Evolutionary conservation across 2,113 vertebrate genomes (phyloP).

Genomic region (Pycnonotus jocosus): DNA sequence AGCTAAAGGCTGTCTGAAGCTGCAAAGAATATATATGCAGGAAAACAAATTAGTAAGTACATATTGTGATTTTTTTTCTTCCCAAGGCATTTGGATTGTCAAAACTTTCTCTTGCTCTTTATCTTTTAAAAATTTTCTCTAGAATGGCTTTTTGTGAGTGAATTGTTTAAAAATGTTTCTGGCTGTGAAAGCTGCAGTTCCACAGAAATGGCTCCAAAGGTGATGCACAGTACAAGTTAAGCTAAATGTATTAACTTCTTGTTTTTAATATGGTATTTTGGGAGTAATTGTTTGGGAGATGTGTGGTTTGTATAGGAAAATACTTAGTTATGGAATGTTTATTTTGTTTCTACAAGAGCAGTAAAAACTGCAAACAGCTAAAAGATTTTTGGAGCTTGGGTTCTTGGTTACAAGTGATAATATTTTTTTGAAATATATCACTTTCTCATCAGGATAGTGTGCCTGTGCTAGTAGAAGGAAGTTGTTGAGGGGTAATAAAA

Average conservation of each 20-base stretch:
- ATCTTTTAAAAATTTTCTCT: background rate
- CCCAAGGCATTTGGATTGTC: background rate
- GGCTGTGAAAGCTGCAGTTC: background rate
- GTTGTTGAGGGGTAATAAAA: background rate
- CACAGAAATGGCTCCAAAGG: background rate
- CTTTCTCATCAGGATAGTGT: background rate
- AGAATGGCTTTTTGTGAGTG: background rate
- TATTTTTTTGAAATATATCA: background rate
- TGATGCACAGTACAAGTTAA: background rate
- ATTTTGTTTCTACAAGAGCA: background rate
- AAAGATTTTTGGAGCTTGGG: background rate
- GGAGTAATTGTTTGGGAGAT: background rate
- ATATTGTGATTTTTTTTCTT: background rate
- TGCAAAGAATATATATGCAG: slow-evolving; percentile 97
- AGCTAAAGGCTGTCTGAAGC: slow-evolving; percentile 89
- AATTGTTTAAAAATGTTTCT: background rate
- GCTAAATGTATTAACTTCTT: background rate
- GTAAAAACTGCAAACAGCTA: background rate
- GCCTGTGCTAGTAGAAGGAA: background rate
- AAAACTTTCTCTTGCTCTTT: background rate
- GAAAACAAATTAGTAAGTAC: slow-evolving; percentile 97
- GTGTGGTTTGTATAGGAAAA: background rate
- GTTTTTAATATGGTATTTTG: background rate
- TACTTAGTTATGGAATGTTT: background rate
- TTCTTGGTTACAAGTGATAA: background rate